These are phyloP conservation scores for Cotesia typhae DNA, from an alignment of 1,140 invertebrate genomes.

Conservation along the genomic window DNA sequence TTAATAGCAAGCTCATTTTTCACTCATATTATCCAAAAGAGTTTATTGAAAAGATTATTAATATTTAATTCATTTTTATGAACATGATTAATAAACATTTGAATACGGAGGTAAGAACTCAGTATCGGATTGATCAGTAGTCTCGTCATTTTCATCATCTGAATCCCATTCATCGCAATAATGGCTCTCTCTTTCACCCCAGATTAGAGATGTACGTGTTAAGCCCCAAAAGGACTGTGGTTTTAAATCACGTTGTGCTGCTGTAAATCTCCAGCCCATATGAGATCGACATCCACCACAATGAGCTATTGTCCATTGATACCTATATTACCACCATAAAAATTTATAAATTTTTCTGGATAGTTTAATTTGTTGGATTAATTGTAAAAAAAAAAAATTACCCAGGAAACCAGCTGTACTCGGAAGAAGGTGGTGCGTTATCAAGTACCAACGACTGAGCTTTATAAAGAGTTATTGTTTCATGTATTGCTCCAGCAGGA, in stretches of 20 bases:
- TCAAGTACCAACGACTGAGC: slow-evolving; percentile 70
- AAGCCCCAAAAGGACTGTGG: slow-evolving; percentile 80
- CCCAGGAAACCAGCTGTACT: slow-evolving; percentile 89
- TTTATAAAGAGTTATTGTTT: slow-evolving; percentile 79
- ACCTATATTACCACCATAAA: slow-evolving; percentile 65
- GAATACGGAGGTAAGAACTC: too few relatives aligned
- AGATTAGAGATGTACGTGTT: slow-evolving; percentile 53
- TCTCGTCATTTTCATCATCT: slow-evolving; percentile 26
- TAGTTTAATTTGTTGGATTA: neutral
- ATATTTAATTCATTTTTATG: neutral
- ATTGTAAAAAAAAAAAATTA: slow-evolving; percentile 55
- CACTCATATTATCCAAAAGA: too few relatives aligned
- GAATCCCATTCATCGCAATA: slow-evolving; percentile 16
- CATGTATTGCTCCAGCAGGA: slow-evolving; percentile 80
- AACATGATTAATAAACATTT: neutral
- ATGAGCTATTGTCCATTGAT: slow-evolving; percentile 80
- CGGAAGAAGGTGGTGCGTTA: slow-evolving; percentile 69
- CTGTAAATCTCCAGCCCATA: slow-evolving; percentile 83
- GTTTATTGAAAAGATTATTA: neutral
- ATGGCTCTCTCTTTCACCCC: neutral
- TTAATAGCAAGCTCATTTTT: neutral
- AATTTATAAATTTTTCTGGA: slow-evolving; percentile 15
- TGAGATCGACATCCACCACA: slow-evolving; percentile 75
- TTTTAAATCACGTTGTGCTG: slow-evolving; percentile 68
- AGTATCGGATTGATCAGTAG: neutral